phyloP scores from a whole-genome alignment of 2,888 invertebrate genomes.

The Nowickia ferox region DNA sequence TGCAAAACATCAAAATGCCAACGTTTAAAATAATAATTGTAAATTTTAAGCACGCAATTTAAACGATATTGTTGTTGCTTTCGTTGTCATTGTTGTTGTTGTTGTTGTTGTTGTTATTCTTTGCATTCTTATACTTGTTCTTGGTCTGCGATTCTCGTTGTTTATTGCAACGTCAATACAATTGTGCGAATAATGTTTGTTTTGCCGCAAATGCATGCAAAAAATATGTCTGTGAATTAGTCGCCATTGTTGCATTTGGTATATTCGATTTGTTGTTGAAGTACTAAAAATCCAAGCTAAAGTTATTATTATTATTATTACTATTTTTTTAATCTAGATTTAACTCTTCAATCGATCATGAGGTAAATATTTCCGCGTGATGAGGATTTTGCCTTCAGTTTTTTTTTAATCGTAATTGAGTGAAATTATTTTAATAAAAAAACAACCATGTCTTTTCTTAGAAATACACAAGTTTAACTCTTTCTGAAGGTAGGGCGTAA shows the following conservation, averaged over 20 bases:
- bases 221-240: constrained; percentile 38
- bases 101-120: constrained; percentile 1
- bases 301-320: not conserved
- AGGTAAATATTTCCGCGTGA: too few species aligned
- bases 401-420: too few species aligned
- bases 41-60: constrained; percentile 73
- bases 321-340: not conserved
- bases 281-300: not conserved
- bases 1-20: constrained; percentile 42
- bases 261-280: not conserved
- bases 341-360: too few species aligned
- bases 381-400: too few species aligned
- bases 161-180: constrained; percentile 37
- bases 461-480: too few species aligned
- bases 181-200: constrained; percentile 38
- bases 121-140: not conserved
- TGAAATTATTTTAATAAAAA: too few species aligned
- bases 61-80: constrained; percentile 7
- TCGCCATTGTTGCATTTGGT: constrained; percentile 40
- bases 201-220: not conserved
- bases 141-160: constrained; percentile 10
- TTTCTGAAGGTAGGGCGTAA: too few species aligned
- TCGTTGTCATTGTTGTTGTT: constrained; percentile 13
- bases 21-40: constrained; percentile 65
- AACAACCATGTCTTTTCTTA: too few species aligned